A percentile compares a stretch with the other conserved stretches of the same genome.
These are phyloP conservation scores for Hozukius guyotensis DNA, from an alignment of 2,797 vertebrate genomes.

Conservation along the genomic window DNA sequence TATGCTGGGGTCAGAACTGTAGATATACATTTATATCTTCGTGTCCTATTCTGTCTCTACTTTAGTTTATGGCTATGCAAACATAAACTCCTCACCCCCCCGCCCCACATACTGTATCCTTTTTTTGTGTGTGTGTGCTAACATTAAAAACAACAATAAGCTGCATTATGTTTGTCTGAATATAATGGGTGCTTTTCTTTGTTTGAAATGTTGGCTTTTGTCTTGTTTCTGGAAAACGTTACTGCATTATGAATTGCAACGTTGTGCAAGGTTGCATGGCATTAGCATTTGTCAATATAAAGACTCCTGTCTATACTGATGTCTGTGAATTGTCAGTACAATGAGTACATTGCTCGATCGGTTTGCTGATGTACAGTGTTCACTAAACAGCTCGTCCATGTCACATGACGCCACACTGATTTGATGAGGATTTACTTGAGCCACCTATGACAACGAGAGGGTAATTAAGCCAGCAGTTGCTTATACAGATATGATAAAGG, in stretches of 20 bases:
- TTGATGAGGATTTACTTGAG: conserved; percentile 43
- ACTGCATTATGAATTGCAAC: conserved; percentile 64
- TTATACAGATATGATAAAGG: conserved; percentile 40
- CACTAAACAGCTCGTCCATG: conserved; percentile 39
- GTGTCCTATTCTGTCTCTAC: conserved; percentile 60
- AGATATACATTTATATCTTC: conserved; percentile 67
- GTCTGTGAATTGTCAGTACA: conserved; percentile 67
- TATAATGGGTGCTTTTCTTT: conserved; percentile 69
- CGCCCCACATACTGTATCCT: conserved; percentile 39
- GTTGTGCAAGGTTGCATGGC: conserved; percentile 71
- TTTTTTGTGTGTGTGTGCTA: conserved; percentile 56
- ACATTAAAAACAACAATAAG: conserved; percentile 70
- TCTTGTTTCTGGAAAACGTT: conserved; percentile 56
- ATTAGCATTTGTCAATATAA: conserved; percentile 67
- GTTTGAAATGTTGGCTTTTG: conserved; percentile 67
- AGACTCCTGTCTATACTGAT: conserved; percentile 63
- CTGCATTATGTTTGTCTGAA: conserved; percentile 71
- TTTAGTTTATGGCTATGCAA: conserved; percentile 87
- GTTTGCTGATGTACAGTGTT: conserved; percentile 68
- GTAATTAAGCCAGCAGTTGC: conserved; percentile 28
- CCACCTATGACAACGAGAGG: conserved; percentile 37
- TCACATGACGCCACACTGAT: conserved; percentile 42
- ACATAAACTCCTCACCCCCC: conserved; percentile 61
- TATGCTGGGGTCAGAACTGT: conserved; percentile 63
- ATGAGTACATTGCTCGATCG: conserved; percentile 50